phyloP scores from a whole-genome alignment of 2,113 vertebrate species.

The Mormyrus lacerda region DNA sequence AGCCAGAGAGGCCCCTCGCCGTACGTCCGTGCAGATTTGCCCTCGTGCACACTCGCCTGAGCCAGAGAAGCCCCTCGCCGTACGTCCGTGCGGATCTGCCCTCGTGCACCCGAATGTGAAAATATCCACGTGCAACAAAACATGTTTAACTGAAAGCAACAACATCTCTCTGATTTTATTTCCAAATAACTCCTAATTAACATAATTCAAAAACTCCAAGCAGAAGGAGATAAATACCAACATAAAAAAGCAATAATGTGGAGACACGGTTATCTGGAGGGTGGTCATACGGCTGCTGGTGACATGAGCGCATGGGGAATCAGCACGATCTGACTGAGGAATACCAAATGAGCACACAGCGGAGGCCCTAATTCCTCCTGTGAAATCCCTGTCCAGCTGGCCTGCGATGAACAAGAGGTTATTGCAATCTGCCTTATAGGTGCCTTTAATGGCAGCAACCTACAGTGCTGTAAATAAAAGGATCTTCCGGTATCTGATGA shows the following conservation, averaged over 20 bases:
- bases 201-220: neutral
- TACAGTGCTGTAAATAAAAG: neutral
- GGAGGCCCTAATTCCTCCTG: neutral
- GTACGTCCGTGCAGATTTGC: rapidly evolving
- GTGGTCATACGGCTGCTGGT: neutral
- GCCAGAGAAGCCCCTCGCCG: no score
- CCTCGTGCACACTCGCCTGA: no score
- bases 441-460: neutral
- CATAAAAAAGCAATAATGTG: neutral
- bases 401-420: neutral
- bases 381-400: neutral
- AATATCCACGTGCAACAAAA: neutral
- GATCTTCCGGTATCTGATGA: neutral
- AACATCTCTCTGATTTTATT: neutral
- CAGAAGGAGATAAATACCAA: neutral
- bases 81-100: no score
- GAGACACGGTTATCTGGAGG: neutral
- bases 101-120: neutral
- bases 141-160: neutral
- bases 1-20: no score
- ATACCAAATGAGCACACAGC: neutral
- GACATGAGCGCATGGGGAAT: neutral
- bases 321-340: neutral
- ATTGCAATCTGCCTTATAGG: neutral
- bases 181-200: neutral